Evolutionary conservation across 1,140 invertebrate species (phyloP).

Genomic region (Sitobion miscanthi): DNA sequence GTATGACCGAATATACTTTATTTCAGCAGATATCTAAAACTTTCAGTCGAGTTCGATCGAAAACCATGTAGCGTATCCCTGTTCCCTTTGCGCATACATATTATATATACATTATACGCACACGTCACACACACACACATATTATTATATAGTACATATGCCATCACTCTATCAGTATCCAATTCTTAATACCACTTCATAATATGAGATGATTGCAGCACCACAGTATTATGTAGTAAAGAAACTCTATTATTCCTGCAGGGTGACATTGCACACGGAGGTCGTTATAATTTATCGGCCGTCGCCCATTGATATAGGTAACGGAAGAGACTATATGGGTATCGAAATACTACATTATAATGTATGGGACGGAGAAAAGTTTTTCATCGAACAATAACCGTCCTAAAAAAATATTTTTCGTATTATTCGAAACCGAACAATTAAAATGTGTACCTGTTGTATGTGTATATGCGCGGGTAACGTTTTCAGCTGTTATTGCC

Average conservation of each 20-base stretch:
- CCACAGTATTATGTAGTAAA: too few species aligned
- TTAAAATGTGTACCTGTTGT: constrained; percentile 10
- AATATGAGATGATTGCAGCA: too few species aligned
- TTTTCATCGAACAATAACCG: not conserved
- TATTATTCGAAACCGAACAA: not conserved
- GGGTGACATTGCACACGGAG: too few species aligned
- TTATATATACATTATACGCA: too few species aligned
- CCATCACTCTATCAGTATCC: not conserved
- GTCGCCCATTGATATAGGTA: not conserved
- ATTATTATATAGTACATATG: too few species aligned
- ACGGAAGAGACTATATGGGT: not conserved
- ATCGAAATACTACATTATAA: not conserved
- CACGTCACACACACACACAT: too few species aligned
- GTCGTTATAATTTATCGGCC: not conserved
- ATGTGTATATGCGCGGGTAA: not conserved
- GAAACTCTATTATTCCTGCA: too few species aligned
- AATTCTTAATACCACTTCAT: not conserved
- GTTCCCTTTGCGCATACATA: not conserved
- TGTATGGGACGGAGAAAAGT: not conserved
- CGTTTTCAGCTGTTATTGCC: not conserved
- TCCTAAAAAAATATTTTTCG: not conserved
- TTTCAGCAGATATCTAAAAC: constrained; percentile 9
- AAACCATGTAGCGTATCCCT: not conserved
- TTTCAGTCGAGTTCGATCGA: not conserved
- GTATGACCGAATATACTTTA: constrained; percentile 7